Base-by-base conservation (phyloP, 2,888 invertebrate species). In the Willowsia nigromaculata region DNA sequence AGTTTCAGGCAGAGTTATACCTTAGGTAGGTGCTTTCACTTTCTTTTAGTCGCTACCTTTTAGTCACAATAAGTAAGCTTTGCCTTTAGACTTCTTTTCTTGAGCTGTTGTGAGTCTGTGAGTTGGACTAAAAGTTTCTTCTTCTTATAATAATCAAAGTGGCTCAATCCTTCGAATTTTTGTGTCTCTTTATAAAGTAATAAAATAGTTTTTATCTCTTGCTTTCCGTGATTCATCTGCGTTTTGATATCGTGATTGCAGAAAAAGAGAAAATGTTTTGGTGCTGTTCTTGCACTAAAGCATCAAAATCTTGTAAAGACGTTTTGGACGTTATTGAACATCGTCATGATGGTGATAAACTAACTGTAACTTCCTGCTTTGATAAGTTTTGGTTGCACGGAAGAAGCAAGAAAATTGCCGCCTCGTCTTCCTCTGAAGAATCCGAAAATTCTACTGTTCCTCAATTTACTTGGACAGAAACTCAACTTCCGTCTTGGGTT, bases 201-300 rank as follows among this genome's bases (percentile, higher is more conserved):
- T n/a, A n/a, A n/a, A n/a, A n/a, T n/a, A n/a, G n/a, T n/a, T n/a
- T n/a, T n/a, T n/a, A n/a, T n/a, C n/a, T n/a, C n/a, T n/a, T n/a
- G n/a, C n/a, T n/a, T n/a, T n/a, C n/a, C n/a, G n/a, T n/a, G n/a
- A n/a, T n/a, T n/a, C n/a, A n/a, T n/a, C n/a, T n/a, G n/a, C n/a
- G n/a, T n/a, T n/a, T n/a, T 13, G 18, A 71, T 18, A 22, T 71
- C 6, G 27, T 53, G 40, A 37, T 9, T 40, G 25, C 22, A 11
- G 5, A 15, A 53, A 18, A 15, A 13, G 1, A 43, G 37, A 43
- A 37, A 76, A 85, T 85, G 86, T 86, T 86, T 80, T 86, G 86
- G 86, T 86, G 86, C 37, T 80, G 76, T 18, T 22, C 86, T 5
- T 78, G 86, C 18, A 47, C 86, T 0, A 80, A 78, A 27, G 22